Base-by-base conservation (phyloP, 35 echinoderm and acorn worm species). In the Stichopus chloronotus region DNA sequence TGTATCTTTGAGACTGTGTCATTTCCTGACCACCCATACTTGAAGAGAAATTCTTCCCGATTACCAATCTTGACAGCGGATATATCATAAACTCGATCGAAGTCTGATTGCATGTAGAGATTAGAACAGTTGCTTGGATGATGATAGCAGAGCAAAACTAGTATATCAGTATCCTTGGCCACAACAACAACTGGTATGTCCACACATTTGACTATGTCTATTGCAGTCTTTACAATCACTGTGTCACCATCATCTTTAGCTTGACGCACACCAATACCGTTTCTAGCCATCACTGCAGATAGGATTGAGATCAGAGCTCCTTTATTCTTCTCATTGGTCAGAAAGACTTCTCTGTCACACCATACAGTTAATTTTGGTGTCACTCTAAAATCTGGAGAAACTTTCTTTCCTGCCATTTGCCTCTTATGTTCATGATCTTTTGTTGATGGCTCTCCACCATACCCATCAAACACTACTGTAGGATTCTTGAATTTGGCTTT, bases 171-270 rank as follows among this genome's bases (percentile, higher is more conserved):
- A 57, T 95, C 94, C 43, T 95, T 80, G 24, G 90, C 91, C 4
- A 95, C 90, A 95, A 95, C 79, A 92, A 92, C 90, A 79, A 92
- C 82, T 20, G 63, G 90, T 14, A 22, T 57, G 63, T 91, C 22
- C 54, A 83, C 87, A 74, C 25, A 17, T 68, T 19, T 76, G 52
- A 89, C 86, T 54, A 78, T 78, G 25, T 94, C 94, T 57, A 92
- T 88, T 88, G 90, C 90, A 61, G 90, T 87, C 22, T 92, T 86
- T 56, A 95, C 94, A 92, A 95, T 95, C 0, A 95, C 61, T 43
- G 83, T 92, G 82, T 92, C 90, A 81, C 79, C 94, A 95, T 95
- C 94, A 88, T 88, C 94, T 20, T 78, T 92, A 78, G 94, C 94
- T 92, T 95, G 90, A 77, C 53, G 90, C 87, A 92, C 90, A 92